Percentiles rank a stretch among this genome's conserved stretches.
phyloP scores from a whole-genome alignment of 2,113 vertebrate species.

The Crocuta crocuta region DNA sequence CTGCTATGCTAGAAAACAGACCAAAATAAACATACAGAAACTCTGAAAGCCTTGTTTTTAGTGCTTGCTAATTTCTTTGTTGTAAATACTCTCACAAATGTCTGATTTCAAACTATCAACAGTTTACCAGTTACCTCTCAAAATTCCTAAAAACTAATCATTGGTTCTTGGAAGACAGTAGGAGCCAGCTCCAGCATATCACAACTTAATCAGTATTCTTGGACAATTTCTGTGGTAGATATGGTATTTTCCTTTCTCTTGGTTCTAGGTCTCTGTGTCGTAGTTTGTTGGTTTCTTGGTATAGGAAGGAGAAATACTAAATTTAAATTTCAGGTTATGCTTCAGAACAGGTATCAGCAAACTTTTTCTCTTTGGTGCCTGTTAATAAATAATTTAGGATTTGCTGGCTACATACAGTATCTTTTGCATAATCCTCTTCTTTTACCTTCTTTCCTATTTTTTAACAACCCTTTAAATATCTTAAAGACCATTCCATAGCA shows the following conservation, averaged over 20 bases:
- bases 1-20: background rate
- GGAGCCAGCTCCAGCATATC: background rate
- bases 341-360: background rate
- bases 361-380: background rate
- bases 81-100: background rate
- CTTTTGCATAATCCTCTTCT: background rate
- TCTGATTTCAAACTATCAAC: background rate
- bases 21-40: background rate
- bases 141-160: background rate
- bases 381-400: background rate
- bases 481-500: background rate
- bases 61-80: background rate
- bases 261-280: background rate
- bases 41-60: background rate
- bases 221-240: background rate
- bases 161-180: background rate
- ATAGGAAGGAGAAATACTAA: background rate
- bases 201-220: background rate
- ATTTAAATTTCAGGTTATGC: background rate
- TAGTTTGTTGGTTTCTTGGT: slow-evolving; percentile 2
- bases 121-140: background rate
- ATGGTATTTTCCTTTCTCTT: background rate
- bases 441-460: background rate
- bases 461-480: background rate
- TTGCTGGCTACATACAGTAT: background rate